phyloP scores from a whole-genome alignment of 2,888 invertebrate genomes.

The Eilema sororculum region DNA sequence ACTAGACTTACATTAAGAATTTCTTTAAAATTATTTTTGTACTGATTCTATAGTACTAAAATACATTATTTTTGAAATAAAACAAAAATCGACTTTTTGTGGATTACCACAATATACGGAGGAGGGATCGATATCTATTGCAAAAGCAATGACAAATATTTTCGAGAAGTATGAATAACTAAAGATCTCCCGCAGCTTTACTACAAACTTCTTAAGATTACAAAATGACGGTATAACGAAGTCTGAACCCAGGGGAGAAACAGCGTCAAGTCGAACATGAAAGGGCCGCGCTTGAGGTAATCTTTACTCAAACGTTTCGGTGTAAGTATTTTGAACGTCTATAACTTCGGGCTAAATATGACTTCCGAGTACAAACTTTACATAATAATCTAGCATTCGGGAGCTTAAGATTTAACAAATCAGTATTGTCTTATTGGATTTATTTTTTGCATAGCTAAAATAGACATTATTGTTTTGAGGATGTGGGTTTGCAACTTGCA shows the following conservation, averaged over 20 bases:
- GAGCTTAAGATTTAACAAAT: neutral
- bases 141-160: slow-evolving; percentile 23
- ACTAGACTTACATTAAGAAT: too few relatives aligned
- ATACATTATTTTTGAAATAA: too few relatives aligned
- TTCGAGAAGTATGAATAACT: slow-evolving; percentile 8
- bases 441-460: neutral
- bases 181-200: neutral
- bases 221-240: slow-evolving; percentile 15
- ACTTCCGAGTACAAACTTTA: slow-evolving; percentile 1
- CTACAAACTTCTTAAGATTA: slow-evolving; percentile 16
- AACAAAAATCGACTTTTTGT: too few relatives aligned
- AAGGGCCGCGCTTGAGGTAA: slow-evolving; percentile 11
- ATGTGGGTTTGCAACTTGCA: too few relatives aligned
- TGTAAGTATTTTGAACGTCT: slow-evolving; percentile 10
- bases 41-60: too few relatives aligned
- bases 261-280: slow-evolving; percentile 13
- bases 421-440: neutral
- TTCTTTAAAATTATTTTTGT: too few relatives aligned
- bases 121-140: slow-evolving; percentile 13
- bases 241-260: slow-evolving; percentile 14
- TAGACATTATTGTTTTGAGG: too few relatives aligned
- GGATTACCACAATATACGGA: too few relatives aligned
- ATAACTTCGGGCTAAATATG: slow-evolving; percentile 11
- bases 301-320: slow-evolving; percentile 15
- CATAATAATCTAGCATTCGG: neutral